These are phyloP conservation scores for Iguana delicatissima DNA, from an alignment of 2,797 vertebrate genomes.

Conservation along the genomic window DNA sequence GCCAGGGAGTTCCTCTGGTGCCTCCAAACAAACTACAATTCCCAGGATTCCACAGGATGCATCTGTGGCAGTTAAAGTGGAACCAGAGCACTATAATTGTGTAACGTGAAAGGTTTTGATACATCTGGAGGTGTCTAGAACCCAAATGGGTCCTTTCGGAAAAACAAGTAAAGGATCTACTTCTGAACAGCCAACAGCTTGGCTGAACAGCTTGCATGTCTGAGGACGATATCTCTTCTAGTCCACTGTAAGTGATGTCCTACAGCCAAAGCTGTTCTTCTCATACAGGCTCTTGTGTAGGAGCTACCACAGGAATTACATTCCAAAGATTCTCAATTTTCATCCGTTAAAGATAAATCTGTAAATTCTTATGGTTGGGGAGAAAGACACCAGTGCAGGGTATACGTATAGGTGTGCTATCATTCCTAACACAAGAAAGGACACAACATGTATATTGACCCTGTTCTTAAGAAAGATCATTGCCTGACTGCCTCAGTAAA, in stretches of 20 bases:
- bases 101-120: conserved; percentile 12
- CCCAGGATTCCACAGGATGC: too few relatives aligned
- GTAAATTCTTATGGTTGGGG: background rate
- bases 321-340: background rate
- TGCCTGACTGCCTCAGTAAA: too few relatives aligned
- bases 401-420: background rate
- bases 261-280: background rate
- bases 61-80: too few relatives aligned
- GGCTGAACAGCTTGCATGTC: background rate
- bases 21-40: too few relatives aligned
- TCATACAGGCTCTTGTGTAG: background rate
- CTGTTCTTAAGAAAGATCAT: too few relatives aligned
- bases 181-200: background rate
- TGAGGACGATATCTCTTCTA: background rate
- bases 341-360: background rate
- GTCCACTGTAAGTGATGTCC: background rate
- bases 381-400: background rate
- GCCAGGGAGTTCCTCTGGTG: too few relatives aligned
- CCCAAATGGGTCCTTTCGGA: conserved; percentile 26
- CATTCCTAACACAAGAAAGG: background rate
- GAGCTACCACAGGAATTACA: conserved; percentile 3
- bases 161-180: background rate
- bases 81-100: too few relatives aligned
- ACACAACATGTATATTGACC: too few relatives aligned
- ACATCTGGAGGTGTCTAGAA: conserved; percentile 35